A percentile compares a stretch with the other conserved stretches of the same genome.
These are phyloP conservation scores for Pomacea canaliculata DNA, from an alignment of 2,888 invertebrate genomes.

Conservation along the genomic window DNA sequence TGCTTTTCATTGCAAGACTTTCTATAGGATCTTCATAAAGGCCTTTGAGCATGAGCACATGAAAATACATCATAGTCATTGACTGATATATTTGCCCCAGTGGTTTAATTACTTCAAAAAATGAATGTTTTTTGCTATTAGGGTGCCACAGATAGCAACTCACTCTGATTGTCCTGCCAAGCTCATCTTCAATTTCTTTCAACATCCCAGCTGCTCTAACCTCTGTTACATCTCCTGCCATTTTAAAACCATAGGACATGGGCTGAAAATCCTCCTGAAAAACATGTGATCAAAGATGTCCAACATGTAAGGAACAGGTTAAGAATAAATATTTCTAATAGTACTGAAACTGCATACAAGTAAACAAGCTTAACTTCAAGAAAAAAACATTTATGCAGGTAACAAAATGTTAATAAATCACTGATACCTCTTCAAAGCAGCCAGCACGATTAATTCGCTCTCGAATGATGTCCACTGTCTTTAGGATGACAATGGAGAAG, in stretches of 20 bases:
- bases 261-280: constrained; percentile 93
- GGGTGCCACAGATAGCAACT: background rate
- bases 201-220: constrained; percentile 85
- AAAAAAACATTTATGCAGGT: background rate
- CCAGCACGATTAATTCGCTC: constrained; percentile 74
- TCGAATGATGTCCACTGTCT: constrained; percentile 88
- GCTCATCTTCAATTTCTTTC: constrained; percentile 90
- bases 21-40: no score
- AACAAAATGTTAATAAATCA: background rate
- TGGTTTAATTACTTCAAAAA: no score
- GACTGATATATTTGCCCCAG: no score
- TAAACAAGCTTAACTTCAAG: background rate
- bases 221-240: constrained; percentile 86
- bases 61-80: no score
- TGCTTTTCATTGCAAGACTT: no score
- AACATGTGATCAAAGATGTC: background rate
- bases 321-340: background rate
- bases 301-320: background rate
- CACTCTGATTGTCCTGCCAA: constrained; percentile 42
- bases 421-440: constrained; percentile 68
- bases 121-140: no score
- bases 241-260: constrained; percentile 88
- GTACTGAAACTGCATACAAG: background rate
- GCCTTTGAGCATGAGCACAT: no score
- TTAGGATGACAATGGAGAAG: constrained; percentile 88